Percentiles rank a stretch among this genome's conserved stretches.
Conservation (phyloP, 2,888 invertebrate genomes). For the Tolmerus cingulatus region DNA sequence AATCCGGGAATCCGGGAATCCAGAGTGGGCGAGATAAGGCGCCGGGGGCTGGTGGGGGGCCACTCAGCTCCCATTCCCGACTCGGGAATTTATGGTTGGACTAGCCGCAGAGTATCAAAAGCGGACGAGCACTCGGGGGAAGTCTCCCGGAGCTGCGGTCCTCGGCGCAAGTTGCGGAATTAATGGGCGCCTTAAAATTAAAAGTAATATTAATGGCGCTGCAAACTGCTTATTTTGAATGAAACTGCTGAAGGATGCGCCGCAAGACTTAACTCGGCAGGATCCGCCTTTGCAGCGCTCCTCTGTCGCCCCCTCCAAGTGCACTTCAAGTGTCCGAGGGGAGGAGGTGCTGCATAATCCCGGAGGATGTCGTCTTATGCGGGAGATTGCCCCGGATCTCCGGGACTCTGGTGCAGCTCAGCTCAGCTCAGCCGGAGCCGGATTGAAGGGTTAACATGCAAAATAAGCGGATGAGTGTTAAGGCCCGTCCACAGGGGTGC, state of each 20-base stretch:
- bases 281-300: not conserved
- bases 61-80: not conserved
- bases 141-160: not conserved
- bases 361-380: not conserved
- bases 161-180: not conserved
- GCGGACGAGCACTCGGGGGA: not conserved
- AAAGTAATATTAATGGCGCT: not conserved
- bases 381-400: not conserved
- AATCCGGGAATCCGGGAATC: not conserved
- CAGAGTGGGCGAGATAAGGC: not conserved
- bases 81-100: not conserved
- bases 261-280: not conserved
- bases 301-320: not conserved
- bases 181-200: not conserved
- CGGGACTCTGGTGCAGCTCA: not conserved
- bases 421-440: not conserved
- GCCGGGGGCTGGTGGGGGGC: not conserved
- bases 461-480: not conserved
- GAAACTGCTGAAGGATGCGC: not conserved
- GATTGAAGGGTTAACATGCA: not conserved
- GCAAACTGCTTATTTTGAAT: not conserved
- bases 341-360: not conserved
- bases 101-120: not conserved
- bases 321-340: not conserved
- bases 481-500: not conserved